Evolutionary conservation across 2,888 invertebrate species (phyloP), one percentile per base, ranked within the genome.

Genomic region (Habroteleia sp.): DNA sequence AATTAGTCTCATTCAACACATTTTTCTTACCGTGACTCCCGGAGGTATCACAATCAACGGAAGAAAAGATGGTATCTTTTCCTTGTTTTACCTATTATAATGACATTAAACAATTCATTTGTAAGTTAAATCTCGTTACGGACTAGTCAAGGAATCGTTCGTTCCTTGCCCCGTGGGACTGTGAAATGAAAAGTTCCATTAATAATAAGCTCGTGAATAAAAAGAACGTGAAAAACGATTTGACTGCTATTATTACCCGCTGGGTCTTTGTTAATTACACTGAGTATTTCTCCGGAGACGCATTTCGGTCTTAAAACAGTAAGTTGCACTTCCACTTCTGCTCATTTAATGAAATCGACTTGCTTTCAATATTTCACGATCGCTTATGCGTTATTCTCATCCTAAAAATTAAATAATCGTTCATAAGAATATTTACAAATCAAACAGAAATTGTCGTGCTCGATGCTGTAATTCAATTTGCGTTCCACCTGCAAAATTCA

Each of bases 191-290:
- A 66, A 62, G 71, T 62, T 72, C 39, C 75, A 76, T 76, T 76
- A 71, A 72, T 76, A 72, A 76, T 62, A 71, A 71, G 71, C 48
- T 42, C 48, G 16, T 29, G 56, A 31, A 60, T 52, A 68, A 71
- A 54, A 62, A 41, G 41, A 35, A 33, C 8, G 20, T 4, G 14
- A 14, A 54, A 44, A 71, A 48, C 62, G 66, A 71, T 62, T 74
- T 60, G 46, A 74, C 66, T 46, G 80, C 81, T 79, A 79, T 82
- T 81, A 81, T 78, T 78, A 71, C 71, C 76, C 65, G 73, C 69
- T 74, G 77, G 79, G 78, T 77, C 63, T 79, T 65, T 68, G 80
- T 80, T 84, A 83, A 84, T 80, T 80, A 81, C 75, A 76, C 69
- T 72, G 72, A 77, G 76, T 20, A 48, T 78, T 77, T 76, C 77